These are phyloP conservation scores for Idaea aversata DNA, from an alignment of 2,888 invertebrate genomes.

Conservation along the genomic window DNA sequence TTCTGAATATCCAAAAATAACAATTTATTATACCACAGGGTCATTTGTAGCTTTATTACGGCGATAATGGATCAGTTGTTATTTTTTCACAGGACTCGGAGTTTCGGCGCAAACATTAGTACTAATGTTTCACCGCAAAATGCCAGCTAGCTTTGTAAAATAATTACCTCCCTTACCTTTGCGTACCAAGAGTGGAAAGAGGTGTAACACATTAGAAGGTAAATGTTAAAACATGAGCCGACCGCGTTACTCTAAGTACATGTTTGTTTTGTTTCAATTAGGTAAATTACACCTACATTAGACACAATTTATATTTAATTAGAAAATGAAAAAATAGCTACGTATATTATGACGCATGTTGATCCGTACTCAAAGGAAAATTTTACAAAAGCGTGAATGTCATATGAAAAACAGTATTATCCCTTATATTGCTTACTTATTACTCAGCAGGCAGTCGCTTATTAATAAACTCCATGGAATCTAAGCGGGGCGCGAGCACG, in stretches of 20 bases:
- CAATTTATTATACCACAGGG: conserved; percentile 36
- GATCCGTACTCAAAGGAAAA: neutral
- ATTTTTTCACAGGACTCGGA: conserved; percentile 54
- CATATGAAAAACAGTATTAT: conserved; percentile 26
- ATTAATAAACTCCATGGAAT: conserved; percentile 60
- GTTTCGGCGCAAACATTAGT: conserved; percentile 56
- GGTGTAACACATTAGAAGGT: conserved; percentile 32
- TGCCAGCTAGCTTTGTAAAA: conserved; percentile 45
- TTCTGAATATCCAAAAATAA: conserved; percentile 39
- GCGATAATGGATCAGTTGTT: conserved; percentile 56
- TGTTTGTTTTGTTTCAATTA: conserved; percentile 22
- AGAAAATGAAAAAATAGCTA: conserved; percentile 3
- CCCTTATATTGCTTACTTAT: conserved; percentile 40
- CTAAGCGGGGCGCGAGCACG: conserved; percentile 42
- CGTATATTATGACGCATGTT: neutral
- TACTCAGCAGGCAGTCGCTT: conserved; percentile 40
- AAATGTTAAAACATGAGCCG: conserved; percentile 33
- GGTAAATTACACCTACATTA: conserved; percentile 9
- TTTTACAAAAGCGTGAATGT: conserved; percentile 11
- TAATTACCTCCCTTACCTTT: conserved; percentile 54
- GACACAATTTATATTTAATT: conserved; percentile 9
- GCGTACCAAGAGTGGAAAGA: conserved; percentile 38
- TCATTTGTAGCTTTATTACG: conserved; percentile 47
- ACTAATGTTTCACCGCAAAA: conserved; percentile 52
- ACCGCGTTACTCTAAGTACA: conserved; percentile 24